Evolutionary conservation across 1,140 invertebrate genomes (phyloP).

Genomic region (Teleogryllus occipitalis): DNA sequence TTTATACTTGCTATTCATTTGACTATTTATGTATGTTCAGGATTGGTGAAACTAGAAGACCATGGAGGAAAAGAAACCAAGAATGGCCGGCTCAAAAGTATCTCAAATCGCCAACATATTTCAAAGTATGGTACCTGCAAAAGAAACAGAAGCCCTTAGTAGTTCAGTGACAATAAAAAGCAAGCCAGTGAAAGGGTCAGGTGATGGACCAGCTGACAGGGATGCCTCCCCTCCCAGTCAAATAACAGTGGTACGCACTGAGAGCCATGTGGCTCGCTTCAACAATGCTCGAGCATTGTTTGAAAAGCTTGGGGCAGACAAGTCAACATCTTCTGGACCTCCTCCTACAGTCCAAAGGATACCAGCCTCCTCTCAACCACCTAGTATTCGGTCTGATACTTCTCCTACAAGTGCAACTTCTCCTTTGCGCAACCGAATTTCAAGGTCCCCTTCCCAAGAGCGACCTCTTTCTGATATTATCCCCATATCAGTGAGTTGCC

Average conservation of each 20-base stretch:
- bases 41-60: slow-evolving; percentile 28
- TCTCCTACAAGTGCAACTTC: slow-evolving; percentile 9
- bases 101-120: slow-evolving; percentile 86
- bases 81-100: slow-evolving; percentile 66
- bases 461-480: not conserved
- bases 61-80: slow-evolving; percentile 57
- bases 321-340: not conserved
- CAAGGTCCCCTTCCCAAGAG: not conserved
- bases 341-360: not conserved
- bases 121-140: slow-evolving; percentile 41
- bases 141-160: slow-evolving; percentile 25
- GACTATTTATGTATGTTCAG: not conserved
- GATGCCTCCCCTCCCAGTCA: slow-evolving; percentile 32
- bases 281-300: slow-evolving; percentile 88
- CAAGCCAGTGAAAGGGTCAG: slow-evolving; percentile 11
- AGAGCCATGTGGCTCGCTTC: slow-evolving; percentile 82
- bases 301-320: slow-evolving; percentile 79
- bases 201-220: slow-evolving; percentile 17
- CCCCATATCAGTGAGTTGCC: not conserved
- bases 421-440: not conserved
- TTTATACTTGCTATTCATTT: not conserved
- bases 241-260: slow-evolving; percentile 71
- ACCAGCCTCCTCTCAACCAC: not conserved
- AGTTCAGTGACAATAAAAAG: slow-evolving; percentile 15
- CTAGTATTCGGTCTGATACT: slow-evolving; percentile 10